Evolutionary conservation across 2,888 invertebrate species (phyloP).

Genomic region (Sturmia bella): DNA sequence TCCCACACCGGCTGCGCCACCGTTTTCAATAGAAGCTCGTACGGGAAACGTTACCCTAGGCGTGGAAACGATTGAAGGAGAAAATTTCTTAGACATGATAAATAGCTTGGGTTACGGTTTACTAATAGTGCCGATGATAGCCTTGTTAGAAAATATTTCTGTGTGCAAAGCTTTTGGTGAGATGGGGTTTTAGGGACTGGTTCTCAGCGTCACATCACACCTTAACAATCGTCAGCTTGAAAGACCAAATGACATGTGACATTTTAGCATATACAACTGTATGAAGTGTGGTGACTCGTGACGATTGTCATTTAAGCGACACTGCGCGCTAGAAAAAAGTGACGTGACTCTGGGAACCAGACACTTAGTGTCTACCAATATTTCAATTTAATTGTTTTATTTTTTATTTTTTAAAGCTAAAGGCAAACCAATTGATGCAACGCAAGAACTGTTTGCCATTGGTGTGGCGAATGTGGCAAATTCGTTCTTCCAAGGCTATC

Average conservation of each 20-base stretch:
- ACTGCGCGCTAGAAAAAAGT: no score
- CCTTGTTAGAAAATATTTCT: conserved; percentile 93
- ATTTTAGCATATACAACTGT: no score
- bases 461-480: conserved; percentile 89
- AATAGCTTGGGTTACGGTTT: conserved; percentile 91
- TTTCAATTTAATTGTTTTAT: no score
- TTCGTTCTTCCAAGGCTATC: conserved; percentile 91
- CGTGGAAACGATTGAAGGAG: conserved; percentile 66
- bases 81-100: conserved; percentile 86
- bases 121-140: conserved; percentile 91
- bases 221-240: no score
- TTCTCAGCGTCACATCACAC: no score
- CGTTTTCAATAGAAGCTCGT: conserved; percentile 84
- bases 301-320: no score
- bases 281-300: no score
- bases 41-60: conserved; percentile 71
- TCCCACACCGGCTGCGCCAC: conserved; percentile 85
- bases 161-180: conserved; percentile 79
- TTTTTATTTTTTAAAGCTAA: conserved; percentile 82
- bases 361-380: no score
- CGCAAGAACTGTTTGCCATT: conserved; percentile 93
- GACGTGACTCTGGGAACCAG: no score
- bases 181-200: no score
- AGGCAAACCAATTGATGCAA: conserved; percentile 91
- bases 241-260: no score